Evolutionary conservation across 1,140 invertebrate species (phyloP), one percentile per base, ranked within the genome.

Genomic region (Tyrophagus putrescentiae): DNA sequence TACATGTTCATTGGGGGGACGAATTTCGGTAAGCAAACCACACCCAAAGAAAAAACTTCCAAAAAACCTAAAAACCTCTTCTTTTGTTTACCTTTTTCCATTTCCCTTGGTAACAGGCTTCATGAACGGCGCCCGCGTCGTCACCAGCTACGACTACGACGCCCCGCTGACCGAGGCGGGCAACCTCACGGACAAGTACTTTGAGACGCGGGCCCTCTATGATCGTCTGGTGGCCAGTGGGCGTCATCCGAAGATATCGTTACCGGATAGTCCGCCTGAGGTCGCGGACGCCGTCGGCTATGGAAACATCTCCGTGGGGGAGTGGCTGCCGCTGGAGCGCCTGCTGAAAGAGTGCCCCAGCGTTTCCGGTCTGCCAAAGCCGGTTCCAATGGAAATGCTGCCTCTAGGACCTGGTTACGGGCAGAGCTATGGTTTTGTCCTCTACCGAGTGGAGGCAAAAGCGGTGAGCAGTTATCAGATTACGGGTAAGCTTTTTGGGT

Each of bases 101-200:
- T n/a, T n/a, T n/a, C n/a, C n/a, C n/a, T n/a, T n/a, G n/a, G n/a
- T n/a, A n/a, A n/a, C n/a, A n/a, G n/a, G 13, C 16, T 65, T 64
- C 28, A 27, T 13, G 5, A 65, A 64, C 42, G 64, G 64, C 21
- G 57, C 63, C 64, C 52, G 71, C 34, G 67, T 70, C 5, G 68
- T 70, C 3, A 77, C 76, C 4, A 73, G 70, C 48, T 77, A 77
- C 65, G 76, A 77, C 62, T 77, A 75, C 64, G 74, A 76, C 64
- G 70, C 74, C 4, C 76, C 76, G 4, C 64, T 77, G 18, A 71
- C 68, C n/a, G 76, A 77, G 65, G 68, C 72, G 42, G 76, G 76
- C 5, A 74, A 76, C 61, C 68, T 72, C 28, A 75, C 72, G 39
- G 64, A 68, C 23, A 74, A 76, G 66, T 77, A 75, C 64, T 64